Base-by-base conservation (phyloP, 1,140 invertebrate genomes). In the Myzus persicae region DNA sequence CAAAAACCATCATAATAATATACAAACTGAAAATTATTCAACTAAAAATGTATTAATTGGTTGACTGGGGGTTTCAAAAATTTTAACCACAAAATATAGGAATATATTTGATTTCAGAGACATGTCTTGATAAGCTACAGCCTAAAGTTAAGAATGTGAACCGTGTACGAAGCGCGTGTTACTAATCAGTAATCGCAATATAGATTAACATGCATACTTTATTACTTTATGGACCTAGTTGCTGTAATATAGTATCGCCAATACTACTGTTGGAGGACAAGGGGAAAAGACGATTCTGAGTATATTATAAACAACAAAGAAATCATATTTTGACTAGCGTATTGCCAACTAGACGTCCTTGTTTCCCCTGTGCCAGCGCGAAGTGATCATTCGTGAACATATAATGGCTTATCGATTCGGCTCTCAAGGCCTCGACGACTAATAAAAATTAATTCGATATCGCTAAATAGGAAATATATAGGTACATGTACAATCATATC, bases 331-430 rank as follows among this genome's bases (percentile, higher is more conserved):
- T 31, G 88, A 90, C 51, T 54, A 5, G 11, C 38, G 18, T 22
- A 51, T 11, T 26, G 11, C 7, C 22, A 90, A 42, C 51, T 42
- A 90, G 36, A 90, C 36, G 88, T 90, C 88, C 51, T 90, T 59
- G 87, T 89, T 89, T 89, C n/a, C 40, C 84, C 4, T 85, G 18
- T 89, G 24, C 11, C 38, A 36, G 0, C 9, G 11, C 22, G 36
- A 4, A 40, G 36, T 90, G 36, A 90, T 90, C 48, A 59, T 90
- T 59, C 38, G 59, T 90, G 51, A 90, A 90, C 40, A 90, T 90
- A n/a, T 59, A 90, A 90, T 59, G 11, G 36, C 48, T 90, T 90
- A 90, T 59, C n/a, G 51, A 90, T 90, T 59, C 36, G 24, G 2
- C 40, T 59, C 59, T 90, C 88, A 90, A 90, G 51, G 88, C 11